phyloP scores from a whole-genome alignment of 2,888 invertebrate species.

The Monopis laevigella region DNA sequence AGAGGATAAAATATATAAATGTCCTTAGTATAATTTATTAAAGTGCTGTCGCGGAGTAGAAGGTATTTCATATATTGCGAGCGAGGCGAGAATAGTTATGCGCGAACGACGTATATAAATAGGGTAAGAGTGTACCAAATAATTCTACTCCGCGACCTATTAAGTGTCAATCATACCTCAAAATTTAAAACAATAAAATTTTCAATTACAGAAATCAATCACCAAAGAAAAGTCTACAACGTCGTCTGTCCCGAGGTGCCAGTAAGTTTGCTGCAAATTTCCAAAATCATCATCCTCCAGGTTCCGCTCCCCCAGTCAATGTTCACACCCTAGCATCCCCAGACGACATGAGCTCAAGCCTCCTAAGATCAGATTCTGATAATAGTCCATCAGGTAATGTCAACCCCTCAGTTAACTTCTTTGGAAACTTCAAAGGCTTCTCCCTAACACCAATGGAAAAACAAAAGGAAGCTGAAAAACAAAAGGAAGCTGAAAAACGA shows the following conservation, averaged over 20 bases:
- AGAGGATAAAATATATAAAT: too few relatives aligned
- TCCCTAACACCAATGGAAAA: constrained; percentile 74
- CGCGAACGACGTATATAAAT: too few relatives aligned
- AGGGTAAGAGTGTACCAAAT: too few relatives aligned
- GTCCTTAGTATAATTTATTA: too few relatives aligned
- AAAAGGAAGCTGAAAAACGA: constrained; percentile 24
- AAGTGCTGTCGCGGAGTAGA: too few relatives aligned
- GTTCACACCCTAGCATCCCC: constrained; percentile 68
- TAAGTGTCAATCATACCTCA: too few relatives aligned
- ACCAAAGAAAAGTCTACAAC: constrained; percentile 56
- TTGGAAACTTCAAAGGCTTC: constrained; percentile 89
- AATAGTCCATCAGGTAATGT: constrained; percentile 52
- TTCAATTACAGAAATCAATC: constrained; percentile 49
- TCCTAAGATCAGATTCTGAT: constrained; percentile 65
- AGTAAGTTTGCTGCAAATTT: constrained; percentile 58
- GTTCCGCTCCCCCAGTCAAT: constrained; percentile 40
- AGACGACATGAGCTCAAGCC: constrained; percentile 77
- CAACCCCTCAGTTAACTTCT: constrained; percentile 71
- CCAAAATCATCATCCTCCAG: constrained; percentile 40
- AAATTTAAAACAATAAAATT: too few relatives aligned
- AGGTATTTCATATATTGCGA: too few relatives aligned
- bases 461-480: constrained; percentile 33
- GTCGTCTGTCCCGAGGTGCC: constrained; percentile 51
- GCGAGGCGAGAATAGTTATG: too few relatives aligned
- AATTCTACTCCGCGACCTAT: too few relatives aligned